Percentiles rank a stretch among this genome's conserved stretches.
These are phyloP conservation scores for Dynastes tityus DNA, from an alignment of 2,888 invertebrate genomes.

Conservation along the genomic window DNA sequence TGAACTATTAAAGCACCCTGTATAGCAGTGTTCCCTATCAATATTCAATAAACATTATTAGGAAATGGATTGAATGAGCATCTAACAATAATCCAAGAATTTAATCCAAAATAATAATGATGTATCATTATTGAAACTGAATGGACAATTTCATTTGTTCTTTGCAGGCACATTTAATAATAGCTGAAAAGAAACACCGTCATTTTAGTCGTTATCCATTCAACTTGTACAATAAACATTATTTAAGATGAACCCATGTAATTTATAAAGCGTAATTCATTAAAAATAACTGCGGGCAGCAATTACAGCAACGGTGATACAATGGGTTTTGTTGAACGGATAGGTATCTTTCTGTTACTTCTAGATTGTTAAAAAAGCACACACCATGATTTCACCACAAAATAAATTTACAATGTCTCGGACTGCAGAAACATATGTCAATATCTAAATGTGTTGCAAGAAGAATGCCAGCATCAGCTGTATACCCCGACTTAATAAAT, in stretches of 20 bases:
- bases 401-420: no score
- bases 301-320: slow-evolving; percentile 1
- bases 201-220: slow-evolving; percentile 1
- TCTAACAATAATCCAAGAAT: background rate
- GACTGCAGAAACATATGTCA: no score
- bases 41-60: background rate
- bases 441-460: no score
- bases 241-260: slow-evolving; percentile 9
- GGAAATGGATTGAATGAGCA: background rate
- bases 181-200: slow-evolving; percentile 3
- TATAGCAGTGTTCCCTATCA: no score
- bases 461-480: no score
- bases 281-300: slow-evolving; percentile 6
- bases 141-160: slow-evolving; percentile 10
- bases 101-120: background rate
- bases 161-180: background rate
- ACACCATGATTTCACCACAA: no score
- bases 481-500: no score
- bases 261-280: slow-evolving; percentile 19
- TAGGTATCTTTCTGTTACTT: no score
- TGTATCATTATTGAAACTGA: slow-evolving; percentile 3
- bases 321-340: background rate
- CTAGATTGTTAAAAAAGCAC: no score
- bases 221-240: slow-evolving; percentile 7
- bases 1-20: no score